Evolutionary conservation across 1,140 invertebrate genomes (phyloP).

Genomic region (Camponotus vicinus): DNA sequence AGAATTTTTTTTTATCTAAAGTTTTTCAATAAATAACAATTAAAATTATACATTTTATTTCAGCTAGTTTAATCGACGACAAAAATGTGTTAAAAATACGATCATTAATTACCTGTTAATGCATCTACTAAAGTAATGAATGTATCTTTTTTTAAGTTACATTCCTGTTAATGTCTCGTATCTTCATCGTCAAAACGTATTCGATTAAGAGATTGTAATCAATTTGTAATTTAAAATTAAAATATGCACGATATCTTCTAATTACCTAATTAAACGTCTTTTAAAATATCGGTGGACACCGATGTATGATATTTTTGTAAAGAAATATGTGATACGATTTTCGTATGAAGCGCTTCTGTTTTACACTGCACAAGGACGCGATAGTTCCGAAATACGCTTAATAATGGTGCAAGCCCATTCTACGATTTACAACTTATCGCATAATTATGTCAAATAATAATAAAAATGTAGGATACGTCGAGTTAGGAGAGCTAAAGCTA

Average conservation of each 20-base stretch:
- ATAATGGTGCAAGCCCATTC: neutral
- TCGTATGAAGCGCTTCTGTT: neutral
- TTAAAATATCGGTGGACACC: no score
- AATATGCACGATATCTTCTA: neutral
- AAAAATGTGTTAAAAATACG: neutral
- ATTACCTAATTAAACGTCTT: no score
- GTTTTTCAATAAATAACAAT: neutral
- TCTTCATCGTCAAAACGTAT: neutral
- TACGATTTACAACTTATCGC: neutral
- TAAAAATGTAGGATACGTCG: neutral
- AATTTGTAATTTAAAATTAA: neutral
- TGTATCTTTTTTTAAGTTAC: neutral
- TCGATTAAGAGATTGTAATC: neutral
- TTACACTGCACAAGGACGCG: neutral
- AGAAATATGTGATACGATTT: neutral
- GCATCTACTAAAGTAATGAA: neutral
- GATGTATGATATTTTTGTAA: neutral
- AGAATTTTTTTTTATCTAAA: no score
- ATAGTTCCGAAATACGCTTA: neutral
- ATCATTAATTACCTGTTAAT: neutral
- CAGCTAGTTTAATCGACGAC: neutral
- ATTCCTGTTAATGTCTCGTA: neutral
- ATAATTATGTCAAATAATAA: neutral
- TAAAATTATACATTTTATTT: constrained; percentile 25
- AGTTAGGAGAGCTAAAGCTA: neutral